These are phyloP conservation scores for Poecile montanus DNA, from an alignment of 2,797 vertebrate species.

Conservation along the genomic window DNA sequence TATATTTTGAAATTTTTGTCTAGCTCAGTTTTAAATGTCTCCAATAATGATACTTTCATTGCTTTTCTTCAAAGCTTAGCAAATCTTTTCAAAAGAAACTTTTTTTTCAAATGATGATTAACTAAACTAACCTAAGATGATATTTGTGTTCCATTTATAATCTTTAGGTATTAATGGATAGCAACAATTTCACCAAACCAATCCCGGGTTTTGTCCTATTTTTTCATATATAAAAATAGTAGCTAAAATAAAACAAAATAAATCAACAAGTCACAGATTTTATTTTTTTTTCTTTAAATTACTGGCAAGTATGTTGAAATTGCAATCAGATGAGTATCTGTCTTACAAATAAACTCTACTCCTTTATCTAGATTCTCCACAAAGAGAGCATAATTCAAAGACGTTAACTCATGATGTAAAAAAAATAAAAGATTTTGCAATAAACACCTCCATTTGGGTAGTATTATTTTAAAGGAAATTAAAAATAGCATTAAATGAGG, in stretches of 20 bases:
- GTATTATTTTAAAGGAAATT: background rate
- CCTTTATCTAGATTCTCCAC: background rate
- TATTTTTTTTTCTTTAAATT: background rate
- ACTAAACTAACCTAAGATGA: background rate
- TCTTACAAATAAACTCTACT: background rate
- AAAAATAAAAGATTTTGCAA: background rate
- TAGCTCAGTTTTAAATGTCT: conserved; percentile 23
- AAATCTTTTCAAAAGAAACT: background rate
- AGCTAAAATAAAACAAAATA: background rate
- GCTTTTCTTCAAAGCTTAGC: background rate
- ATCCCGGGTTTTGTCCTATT: background rate
- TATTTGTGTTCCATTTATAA: background rate
- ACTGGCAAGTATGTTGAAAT: background rate
- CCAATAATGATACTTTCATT: background rate
- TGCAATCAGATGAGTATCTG: background rate
- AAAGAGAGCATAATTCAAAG: background rate
- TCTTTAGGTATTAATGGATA: background rate
- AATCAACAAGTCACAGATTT: background rate
- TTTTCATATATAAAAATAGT: background rate
- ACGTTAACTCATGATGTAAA: background rate
- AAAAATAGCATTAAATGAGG: background rate
- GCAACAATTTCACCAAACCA: background rate
- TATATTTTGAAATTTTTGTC: background rate
- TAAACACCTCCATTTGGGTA: background rate
- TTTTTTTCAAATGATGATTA: background rate